Percentiles rank a stretch among this genome's conserved stretches.
phyloP scores from a whole-genome alignment of 2,113 vertebrate species.

The Colaptes auratus region DNA sequence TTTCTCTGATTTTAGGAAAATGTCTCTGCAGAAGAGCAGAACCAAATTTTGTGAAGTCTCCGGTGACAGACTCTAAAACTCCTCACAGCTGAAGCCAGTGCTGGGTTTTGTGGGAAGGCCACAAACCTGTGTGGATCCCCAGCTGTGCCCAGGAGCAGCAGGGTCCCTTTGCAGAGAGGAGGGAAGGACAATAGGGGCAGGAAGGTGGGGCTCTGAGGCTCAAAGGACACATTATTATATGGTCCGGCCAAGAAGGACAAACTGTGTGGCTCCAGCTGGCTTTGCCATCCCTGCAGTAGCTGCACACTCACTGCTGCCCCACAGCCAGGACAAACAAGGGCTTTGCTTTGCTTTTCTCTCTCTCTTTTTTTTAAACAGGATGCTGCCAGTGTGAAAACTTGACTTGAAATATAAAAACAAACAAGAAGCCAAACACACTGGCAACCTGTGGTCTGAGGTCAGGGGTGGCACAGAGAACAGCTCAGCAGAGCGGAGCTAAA shows the following conservation, averaged over 20 bases:
- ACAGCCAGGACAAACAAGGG: conserved; percentile 19
- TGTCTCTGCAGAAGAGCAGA: background rate
- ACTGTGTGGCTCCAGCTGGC: background rate
- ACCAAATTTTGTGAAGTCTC: background rate
- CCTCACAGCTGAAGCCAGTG: background rate
- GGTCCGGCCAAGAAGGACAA: background rate
- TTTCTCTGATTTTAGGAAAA: background rate
- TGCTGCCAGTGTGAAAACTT: conserved; percentile 18
- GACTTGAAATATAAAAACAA: conserved; percentile 16
- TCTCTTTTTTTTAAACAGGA: conserved; percentile 22
- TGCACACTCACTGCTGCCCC: background rate
- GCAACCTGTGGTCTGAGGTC: conserved; percentile 9
- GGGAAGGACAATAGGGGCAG: background rate
- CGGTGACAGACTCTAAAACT: too few species aligned
- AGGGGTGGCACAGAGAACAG: background rate
- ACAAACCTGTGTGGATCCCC: background rate
- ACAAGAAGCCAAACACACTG: conserved; percentile 12
- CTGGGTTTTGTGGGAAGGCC: background rate
- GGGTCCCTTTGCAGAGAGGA: background rate
- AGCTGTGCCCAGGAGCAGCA: background rate
- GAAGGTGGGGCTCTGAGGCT: background rate
- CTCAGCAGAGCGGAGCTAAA: background rate
- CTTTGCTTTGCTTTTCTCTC: background rate
- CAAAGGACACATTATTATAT: too few species aligned
- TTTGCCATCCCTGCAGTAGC: background rate